Evolutionary conservation across 2,113 vertebrate species (phyloP).

Genomic region (Protomyctophum bolini): DNA sequence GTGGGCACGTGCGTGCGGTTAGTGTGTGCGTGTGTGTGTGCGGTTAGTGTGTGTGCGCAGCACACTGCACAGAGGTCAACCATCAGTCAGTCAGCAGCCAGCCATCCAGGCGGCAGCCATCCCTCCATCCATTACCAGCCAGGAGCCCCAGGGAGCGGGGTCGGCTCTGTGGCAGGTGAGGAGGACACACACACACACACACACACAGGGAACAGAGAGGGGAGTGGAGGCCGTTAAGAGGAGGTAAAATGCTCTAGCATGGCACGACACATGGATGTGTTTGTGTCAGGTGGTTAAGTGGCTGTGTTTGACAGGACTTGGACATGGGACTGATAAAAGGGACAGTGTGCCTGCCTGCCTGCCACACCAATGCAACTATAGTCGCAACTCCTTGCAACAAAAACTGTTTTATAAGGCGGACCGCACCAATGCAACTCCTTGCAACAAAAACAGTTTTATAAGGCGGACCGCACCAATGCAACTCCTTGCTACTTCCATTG

Average conservation of each 20-base stretch:
- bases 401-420: no score
- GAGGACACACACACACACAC: background rate
- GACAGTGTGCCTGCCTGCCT: conserved; percentile 1
- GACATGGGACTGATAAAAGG: no score
- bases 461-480: no score
- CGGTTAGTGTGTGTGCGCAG: no score
- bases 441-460: no score
- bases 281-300: background rate
- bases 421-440: no score
- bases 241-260: background rate
- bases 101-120: no score
- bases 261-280: background rate
- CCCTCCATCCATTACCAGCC: background rate
- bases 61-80: background rate
- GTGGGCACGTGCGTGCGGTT: background rate
- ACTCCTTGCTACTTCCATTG: no score
- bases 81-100: no score
- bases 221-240: background rate
- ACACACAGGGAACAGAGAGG: background rate
- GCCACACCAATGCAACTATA: background rate
- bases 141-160: background rate
- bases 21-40: conserved; percentile 1
- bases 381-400: no score
- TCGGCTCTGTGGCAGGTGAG: background rate
- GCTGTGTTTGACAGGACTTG: no score